A percentile compares a stretch with the other conserved stretches of the same genome.
Conservation (phyloP, 2,113 vertebrate genomes). For the Probosciger aterrimus region DNA sequence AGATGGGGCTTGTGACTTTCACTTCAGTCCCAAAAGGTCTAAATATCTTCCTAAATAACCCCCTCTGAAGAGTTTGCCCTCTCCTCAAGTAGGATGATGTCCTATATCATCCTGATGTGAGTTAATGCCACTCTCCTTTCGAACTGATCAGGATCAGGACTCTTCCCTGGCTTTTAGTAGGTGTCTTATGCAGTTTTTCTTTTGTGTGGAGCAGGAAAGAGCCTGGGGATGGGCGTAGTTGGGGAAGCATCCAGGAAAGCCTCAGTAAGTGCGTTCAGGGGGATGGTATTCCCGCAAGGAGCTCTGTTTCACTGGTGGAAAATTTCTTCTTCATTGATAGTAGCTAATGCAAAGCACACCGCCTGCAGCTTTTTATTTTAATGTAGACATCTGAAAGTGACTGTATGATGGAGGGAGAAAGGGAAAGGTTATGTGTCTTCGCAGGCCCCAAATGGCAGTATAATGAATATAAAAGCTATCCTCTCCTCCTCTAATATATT, state of each 20-base stretch:
- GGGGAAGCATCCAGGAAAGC: not conserved
- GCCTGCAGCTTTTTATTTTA: conserved; percentile 74
- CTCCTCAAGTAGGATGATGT: not conserved
- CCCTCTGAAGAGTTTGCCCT: not conserved
- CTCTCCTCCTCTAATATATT: conserved; percentile 74
- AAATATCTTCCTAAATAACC: not conserved
- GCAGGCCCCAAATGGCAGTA: conserved; percentile 64
- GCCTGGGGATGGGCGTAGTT: not conserved
- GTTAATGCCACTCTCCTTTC: not conserved
- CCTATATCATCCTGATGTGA: not conserved
- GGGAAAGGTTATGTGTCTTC: conserved; percentile 75
- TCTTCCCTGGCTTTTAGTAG: not conserved
- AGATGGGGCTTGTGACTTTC: not conserved
- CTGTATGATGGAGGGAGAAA: conserved; percentile 68
- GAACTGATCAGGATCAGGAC: fast-evolving
- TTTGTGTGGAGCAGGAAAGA: not conserved
- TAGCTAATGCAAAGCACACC: conserved; percentile 62
- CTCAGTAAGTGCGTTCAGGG: not conserved
- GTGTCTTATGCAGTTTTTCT: not conserved
- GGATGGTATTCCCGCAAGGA: conserved; percentile 50
- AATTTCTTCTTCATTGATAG: conserved; percentile 67
- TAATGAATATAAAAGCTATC: conserved; percentile 73
- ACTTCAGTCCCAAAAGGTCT: not conserved
- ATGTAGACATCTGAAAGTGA: conserved; percentile 71
- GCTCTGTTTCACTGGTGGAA: conserved; percentile 56